phyloP scores from a whole-genome alignment of 2,888 invertebrate species.

The Drosophila algonquin region DNA sequence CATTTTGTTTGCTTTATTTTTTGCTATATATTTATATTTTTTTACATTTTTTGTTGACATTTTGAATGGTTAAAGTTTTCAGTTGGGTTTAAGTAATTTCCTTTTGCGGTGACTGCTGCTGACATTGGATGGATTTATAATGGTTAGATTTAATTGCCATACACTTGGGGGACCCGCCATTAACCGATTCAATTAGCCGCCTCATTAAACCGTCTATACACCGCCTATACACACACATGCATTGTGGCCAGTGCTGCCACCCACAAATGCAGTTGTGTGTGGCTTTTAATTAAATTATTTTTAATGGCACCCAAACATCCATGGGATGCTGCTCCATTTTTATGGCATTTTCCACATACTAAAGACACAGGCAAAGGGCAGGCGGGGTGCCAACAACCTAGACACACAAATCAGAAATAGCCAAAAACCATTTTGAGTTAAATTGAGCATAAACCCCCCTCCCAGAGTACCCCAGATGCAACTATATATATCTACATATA shows the following conservation, averaged over 20 bases:
- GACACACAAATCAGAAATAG: slow-evolving; percentile 31
- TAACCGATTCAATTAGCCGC: slow-evolving; percentile 58
- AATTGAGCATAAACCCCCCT: background rate
- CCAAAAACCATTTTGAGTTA: slow-evolving; percentile 32
- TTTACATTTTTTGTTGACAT: slow-evolving; percentile 37
- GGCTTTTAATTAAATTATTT: slow-evolving; percentile 52
- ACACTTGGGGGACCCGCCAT: slow-evolving; percentile 31
- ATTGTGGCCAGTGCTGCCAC: background rate
- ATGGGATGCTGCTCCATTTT: slow-evolving; percentile 35
- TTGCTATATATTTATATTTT: slow-evolving; percentile 22
- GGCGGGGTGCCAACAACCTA: slow-evolving; percentile 43
- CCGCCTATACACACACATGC: background rate
- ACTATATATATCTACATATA: background rate
- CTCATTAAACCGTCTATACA: slow-evolving; percentile 52
- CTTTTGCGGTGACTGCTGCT: slow-evolving; percentile 36
- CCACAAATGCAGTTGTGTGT: background rate
- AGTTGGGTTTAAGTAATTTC: background rate
- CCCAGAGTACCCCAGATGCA: background rate
- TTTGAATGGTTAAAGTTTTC: slow-evolving; percentile 15
- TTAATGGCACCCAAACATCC: slow-evolving; percentile 45
- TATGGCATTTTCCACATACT: slow-evolving; percentile 44
- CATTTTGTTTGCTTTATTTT: slow-evolving; percentile 48
- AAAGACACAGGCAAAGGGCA: too few species aligned
- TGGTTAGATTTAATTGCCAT: slow-evolving; percentile 53
- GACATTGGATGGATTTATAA: slow-evolving; percentile 50